Evolutionary conservation across 1,140 invertebrate species (phyloP).

Genomic region (Drosophila lacertosa): DNA sequence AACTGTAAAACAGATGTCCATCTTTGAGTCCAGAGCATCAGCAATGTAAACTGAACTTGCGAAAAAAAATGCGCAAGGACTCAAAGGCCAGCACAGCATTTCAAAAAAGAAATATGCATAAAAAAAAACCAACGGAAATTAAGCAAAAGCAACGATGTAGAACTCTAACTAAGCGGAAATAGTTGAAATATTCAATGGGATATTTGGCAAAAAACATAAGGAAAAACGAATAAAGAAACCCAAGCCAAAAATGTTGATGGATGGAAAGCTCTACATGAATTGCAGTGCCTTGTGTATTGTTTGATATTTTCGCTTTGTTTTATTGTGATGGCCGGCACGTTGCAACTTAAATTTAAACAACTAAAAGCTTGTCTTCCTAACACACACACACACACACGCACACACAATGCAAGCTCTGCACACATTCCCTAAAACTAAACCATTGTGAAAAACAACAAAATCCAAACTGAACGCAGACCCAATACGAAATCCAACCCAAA

Average conservation of each 20-base stretch:
- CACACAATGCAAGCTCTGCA: constrained; percentile 42
- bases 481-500: constrained; percentile 47
- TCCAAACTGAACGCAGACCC: constrained; percentile 36
- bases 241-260: constrained; percentile 9
- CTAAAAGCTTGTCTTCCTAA: constrained; percentile 55
- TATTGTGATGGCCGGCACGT: constrained; percentile 21
- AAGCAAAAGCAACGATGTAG: constrained; percentile 50
- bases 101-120: background rate
- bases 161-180: constrained; percentile 51
- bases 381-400: background rate
- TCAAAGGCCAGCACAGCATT: constrained; percentile 7
- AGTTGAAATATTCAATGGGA: constrained; percentile 58
- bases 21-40: constrained; percentile 22
- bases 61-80: background rate
- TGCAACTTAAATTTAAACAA: constrained; percentile 76
- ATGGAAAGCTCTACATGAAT: constrained; percentile 6
- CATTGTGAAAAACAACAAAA: constrained; percentile 35
- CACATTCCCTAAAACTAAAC: constrained; percentile 24
- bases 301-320: constrained; percentile 6
- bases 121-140: constrained; percentile 65
- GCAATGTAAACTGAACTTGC: constrained; percentile 20
- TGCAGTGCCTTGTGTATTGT: constrained; percentile 3
- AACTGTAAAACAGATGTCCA: constrained; percentile 77
- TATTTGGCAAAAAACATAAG: constrained; percentile 35
- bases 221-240: constrained; percentile 12